Base-by-base conservation (phyloP, 2,888 invertebrate species). In the Cephus runcator region DNA sequence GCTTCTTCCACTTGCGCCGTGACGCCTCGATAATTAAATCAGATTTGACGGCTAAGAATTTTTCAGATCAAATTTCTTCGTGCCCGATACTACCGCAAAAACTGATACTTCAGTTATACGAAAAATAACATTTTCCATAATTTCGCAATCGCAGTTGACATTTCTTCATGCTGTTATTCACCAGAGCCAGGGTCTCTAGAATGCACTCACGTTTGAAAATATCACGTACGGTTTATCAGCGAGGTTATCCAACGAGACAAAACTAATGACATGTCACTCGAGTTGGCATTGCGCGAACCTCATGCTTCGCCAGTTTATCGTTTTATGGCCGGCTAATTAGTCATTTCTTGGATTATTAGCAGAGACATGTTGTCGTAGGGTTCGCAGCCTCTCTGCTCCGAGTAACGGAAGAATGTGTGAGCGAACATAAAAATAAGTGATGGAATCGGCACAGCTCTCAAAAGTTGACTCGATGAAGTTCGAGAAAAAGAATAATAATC, bases 241-340 rank as follows among this genome's bases (percentile, higher is more conserved):
- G 87, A 81, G 91, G 91, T 91, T 91, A 91, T 91, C 91, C 88
- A 79, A 85, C 85, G 87, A 90, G 90, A 90, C 90, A 90, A 89
- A 90, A 90, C 89, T 89, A 89, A 90, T 88, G 86, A 87, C 89
- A 81, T 89, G 90, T 90, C 88, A 83, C 87, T 86, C 80, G 83
- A 81, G 80, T 77, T 78, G 74, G 71, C 78, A 56, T 75, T 84
- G 83, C 88, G 89, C 89, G 90, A 88, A 90, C 89, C 87, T 86
- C 87, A 84, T 90, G 89, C 90, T 89, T 88, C 86, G 36, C 11
- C 87, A 87, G 12, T 86, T 90, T 90, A 91, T 90, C 90, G 86
- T 88, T 89, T 87, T 90, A 91, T 88, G 87, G 88, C 87, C 87
- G 83, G 85, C 89, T 90, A 91, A 91, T 91, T 91, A 91, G 91